Evolutionary conservation across 2,888 invertebrate species (phyloP), one percentile per base, ranked within the genome.

Genomic region (Clistopyga incitator): DNA sequence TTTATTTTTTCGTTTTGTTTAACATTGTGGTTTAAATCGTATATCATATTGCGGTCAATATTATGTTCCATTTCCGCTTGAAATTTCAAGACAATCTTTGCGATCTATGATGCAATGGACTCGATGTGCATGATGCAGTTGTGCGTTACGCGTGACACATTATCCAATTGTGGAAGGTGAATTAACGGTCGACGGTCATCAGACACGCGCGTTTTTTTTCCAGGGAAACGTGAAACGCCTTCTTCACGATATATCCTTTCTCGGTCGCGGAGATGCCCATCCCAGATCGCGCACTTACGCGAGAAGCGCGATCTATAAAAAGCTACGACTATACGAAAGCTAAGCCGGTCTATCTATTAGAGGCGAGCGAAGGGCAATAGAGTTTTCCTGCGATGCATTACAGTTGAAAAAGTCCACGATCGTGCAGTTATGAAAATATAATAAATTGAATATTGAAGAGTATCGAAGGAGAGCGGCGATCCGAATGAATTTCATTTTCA

Each of bases 161-260:
- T n/a, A 15, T 23, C 75, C 82, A 78, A 80, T 81, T 72, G 85
- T 78, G 75, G 78, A 82, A 80, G 85, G 78, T 70, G 79, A 82
- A 82, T 82, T 82, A 84, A 84, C 80, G 84, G 82, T 86, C 80
- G 80, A 80, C 72, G 23, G 67, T 45, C 59, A 67, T 74, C 72
- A n/a, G 11, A 42, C 23, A 13, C n/a, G n/a, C n/a, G n/a, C n/a
- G n/a, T 6, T 3, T 56, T 29, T 59, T 59, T 56, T 75, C 83
- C 76, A 61, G 76, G 18, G 20, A 68, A 68, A 18, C 68, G 68
- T 29, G 29, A 68, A 68, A 59, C 59, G 42, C 68, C 50, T 50
- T 50, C 50, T 25, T 50, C 3, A 29, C n/a, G 47, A 29, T 47
- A 29, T 56, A 56, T 29, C 1, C 29, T 50, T 15, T 29, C 25